A percentile compares a stretch with the other conserved stretches of the same genome.
Evolutionary conservation across 2,888 invertebrate genomes (phyloP).

Genomic region (Scotopteryx bipunctaria): DNA sequence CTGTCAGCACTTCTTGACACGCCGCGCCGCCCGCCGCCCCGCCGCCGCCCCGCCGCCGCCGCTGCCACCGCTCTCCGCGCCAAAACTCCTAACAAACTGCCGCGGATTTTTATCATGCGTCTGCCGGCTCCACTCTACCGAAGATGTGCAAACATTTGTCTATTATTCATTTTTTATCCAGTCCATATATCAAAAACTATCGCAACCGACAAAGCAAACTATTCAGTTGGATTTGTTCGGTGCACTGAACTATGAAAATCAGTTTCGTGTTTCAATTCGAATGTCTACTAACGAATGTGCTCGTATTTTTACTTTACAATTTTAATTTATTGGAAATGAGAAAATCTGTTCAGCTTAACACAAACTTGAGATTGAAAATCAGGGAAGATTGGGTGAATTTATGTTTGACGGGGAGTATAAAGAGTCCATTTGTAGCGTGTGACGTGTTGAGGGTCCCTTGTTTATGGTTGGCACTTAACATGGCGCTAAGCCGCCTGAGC

Average conservation of each 20-base stretch:
- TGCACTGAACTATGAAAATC: constrained; percentile 57
- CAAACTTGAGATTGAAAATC: constrained; percentile 6
- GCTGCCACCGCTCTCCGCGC: constrained; percentile 41
- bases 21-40: constrained; percentile 15
- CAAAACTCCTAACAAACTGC: constrained; percentile 60
- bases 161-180: constrained; percentile 61
- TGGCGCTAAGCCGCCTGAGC: constrained; percentile 53
- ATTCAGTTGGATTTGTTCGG: constrained; percentile 55
- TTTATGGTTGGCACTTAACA: constrained; percentile 69
- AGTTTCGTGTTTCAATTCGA: constrained; percentile 45
- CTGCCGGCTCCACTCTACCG: constrained; percentile 47
- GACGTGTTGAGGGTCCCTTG: constrained; percentile 62
- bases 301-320: constrained; percentile 8
- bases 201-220: constrained; percentile 59
- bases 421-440: constrained; percentile 67
- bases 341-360: background rate
- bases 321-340: background rate
- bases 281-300: constrained; percentile 21
- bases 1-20: constrained; percentile 62
- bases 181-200: constrained; percentile 65
- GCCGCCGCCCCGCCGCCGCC: constrained; percentile 28
- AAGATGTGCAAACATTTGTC: constrained; percentile 59
- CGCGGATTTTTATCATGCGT: constrained; percentile 57
- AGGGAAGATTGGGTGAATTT: constrained; percentile 49
- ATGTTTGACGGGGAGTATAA: constrained; percentile 62